Evolutionary conservation across 2,888 invertebrate species (phyloP), one percentile per base, ranked within the genome.

Genomic region (Drosophila merina): DNA sequence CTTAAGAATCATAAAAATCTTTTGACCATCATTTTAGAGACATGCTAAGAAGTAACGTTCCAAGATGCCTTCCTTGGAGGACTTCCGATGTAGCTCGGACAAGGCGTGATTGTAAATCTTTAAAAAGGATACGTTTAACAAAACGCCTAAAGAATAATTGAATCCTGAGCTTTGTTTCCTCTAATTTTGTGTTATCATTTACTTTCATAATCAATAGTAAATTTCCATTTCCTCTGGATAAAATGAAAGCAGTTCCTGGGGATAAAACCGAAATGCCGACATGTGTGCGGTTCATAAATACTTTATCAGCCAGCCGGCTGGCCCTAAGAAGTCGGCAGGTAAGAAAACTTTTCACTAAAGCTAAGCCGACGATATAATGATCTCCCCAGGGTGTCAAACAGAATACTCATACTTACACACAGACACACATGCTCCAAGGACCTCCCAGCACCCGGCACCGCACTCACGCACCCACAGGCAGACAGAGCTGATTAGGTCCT

Each of bases 321-420:
- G 75, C 69, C 66, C 76, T 52, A 70, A 74, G 69, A 76, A 76
- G 79, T 70, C 74, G 66, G 71, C 72, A 72, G 72, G 75, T 75
- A 76, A 67, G 57, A 75, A 84, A 86, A 66, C 75, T 82, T 73
- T 68, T 40, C 57, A 47, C 49, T 54, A 47, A 58, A 67, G 63
- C 74, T 64, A 78, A 74, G 70, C 87, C 77, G 83, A 79, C 81
- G 83, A 75, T 87, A 79, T 86, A 86, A 86, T 86, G 83, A 86
- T 87, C 77, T 87, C 86, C 82, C 86, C 44, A 66, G 83, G 79
- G 86, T 64, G 70, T 77, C 68, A 54, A 44, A 42, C 52, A 44
- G 50, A 6, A 45, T 51, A 45, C 60, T 31, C 10, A 40, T 44
- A 6, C 44, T 20, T 20, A 20, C 20, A 20, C 20, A 20, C 38